Conservation (phyloP, 23 tunicate genomes). For the Diplosoma virens region DNA sequence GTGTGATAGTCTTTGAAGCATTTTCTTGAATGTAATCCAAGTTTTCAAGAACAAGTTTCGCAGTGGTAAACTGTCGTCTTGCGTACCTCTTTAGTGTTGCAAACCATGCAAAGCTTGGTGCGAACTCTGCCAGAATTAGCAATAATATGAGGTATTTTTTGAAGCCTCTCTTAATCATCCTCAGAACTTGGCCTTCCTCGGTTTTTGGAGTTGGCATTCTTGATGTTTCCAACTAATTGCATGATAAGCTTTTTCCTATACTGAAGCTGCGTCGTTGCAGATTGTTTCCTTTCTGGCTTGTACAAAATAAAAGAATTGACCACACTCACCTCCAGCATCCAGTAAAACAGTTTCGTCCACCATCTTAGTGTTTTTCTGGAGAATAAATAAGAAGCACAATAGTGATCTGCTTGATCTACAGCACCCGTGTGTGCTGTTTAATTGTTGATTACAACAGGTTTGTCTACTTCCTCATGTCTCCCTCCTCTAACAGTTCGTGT, state of each 20-base stretch:
- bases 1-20: too few species aligned
- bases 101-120: slow-evolving; percentile 16
- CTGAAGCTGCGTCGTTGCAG: too few species aligned
- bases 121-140: neutral
- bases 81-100: neutral
- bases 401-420: slow-evolving; percentile 5
- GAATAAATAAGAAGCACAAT: slow-evolving; percentile 3
- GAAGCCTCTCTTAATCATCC: neutral
- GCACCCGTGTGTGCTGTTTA: slow-evolving; percentile 10
- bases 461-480: slow-evolving; percentile 1
- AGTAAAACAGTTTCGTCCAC: slow-evolving; percentile 26
- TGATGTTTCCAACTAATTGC: slow-evolving; percentile 7
- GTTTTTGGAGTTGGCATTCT: neutral
- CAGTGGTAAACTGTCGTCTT: too few species aligned
- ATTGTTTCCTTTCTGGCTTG: neutral
- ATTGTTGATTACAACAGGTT: slow-evolving; percentile 8
- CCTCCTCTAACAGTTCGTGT: neutral
- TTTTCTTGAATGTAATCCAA: too few species aligned
- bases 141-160: slow-evolving; percentile 6
- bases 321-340: slow-evolving; percentile 16
- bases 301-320: slow-evolving; percentile 4
- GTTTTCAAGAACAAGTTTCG: too few species aligned
- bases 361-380: slow-evolving; percentile 17
- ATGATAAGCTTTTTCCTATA: slow-evolving; percentile 6
- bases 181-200: slow-evolving; percentile 7